Evolutionary conservation across 1,140 invertebrate genomes (phyloP), one percentile per base, ranked within the genome.

Genomic region (Drosophila dunni): DNA sequence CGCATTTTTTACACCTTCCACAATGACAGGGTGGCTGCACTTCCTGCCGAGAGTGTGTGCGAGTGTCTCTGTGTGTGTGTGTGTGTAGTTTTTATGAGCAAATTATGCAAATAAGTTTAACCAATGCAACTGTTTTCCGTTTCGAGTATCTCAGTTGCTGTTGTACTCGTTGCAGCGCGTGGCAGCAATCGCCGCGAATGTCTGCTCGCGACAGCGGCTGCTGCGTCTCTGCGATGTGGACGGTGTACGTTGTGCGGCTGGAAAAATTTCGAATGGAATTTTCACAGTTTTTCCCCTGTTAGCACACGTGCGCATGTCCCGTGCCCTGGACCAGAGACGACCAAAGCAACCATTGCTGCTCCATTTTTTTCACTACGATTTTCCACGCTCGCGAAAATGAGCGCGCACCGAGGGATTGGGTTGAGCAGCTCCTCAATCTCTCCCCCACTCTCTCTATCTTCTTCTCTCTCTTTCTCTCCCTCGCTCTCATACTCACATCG

Each of bases 301-400:
- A 29, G 74, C 77, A 73, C 81, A 90, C 81, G 84, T 89, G 84
- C 84, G 84, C 84, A 89, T 89, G 84, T 90, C 84, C 63, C 44
- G 53, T 64, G 53, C 61, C 72, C 64, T 68, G 79, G 71, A 67
- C 83, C 75, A 66, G 63, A 46, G 40, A 34, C 61, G 7, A 34
- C 29, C 48, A 29, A 11, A 38, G 54, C 56, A 48, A 57, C 64
- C 65, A 60, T 10, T 40, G 13, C 48, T 61, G 79, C 69, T 86
- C 66, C 71, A 80, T 79, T 77, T 79, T 88, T 66, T 57, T 53
- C 80, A 84, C 24, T 29, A 29, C 80, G 69, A 68, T 89, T 89
- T 88, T 84, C 78, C 81, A 90, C 77, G 85, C 84, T 89, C 85
- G 84, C 84, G 84, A 89, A 89, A 90, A 89, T 89, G 84, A 88